Evolutionary conservation across 2,797 vertebrate genomes (phyloP), one percentile per base, ranked within the genome.

Genomic region (Enteromius unitaeniatus): DNA sequence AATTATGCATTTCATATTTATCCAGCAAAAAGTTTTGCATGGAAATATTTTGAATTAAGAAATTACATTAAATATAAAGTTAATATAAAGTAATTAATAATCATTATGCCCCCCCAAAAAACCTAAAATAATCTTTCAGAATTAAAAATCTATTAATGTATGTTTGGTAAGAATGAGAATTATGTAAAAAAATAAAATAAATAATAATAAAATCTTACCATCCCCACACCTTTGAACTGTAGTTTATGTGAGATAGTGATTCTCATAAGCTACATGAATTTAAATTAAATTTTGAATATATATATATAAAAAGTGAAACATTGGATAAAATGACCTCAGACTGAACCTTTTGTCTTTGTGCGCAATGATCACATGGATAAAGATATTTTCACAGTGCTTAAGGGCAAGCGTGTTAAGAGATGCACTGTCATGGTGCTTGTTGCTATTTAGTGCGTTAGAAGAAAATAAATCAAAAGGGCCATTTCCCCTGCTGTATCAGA

Each of bases 401-500:
- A 68, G 10, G 65, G 19, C 65, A 40, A 53, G 31, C 15, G 3
- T 53, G 72, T 74, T 74, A n/a, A 74, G 9, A 17, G 31, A 53
- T 28, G 19, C 3, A 37, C 51, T 76, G 51, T 40, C 31, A 40
- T 58, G 73, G 51, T 76, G 51, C 31, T 58, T 58, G 51, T 75
- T 37, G 73, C 51, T 40, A 58, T 76, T 58, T 58, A 34, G 49
- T 15, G 73, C 7, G 0, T 55, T 55, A 75, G 13, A 53, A n/a
- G 49, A 75, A 75, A 37, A 34, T 15, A 75, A 37, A 75, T 37
- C 31, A 55, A 75, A 75, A 37, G 73, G n/a, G 14, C 34, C 34
- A 26, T 53, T 17, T 40, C 2, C 4, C 34, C 14, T 1, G 7
- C 23, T 42, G 53, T 17, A 60, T 60, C n/a, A 60, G 34, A 76